Base-by-base conservation (phyloP, 2,113 vertebrate species). In the Rostratula benghalensis region DNA sequence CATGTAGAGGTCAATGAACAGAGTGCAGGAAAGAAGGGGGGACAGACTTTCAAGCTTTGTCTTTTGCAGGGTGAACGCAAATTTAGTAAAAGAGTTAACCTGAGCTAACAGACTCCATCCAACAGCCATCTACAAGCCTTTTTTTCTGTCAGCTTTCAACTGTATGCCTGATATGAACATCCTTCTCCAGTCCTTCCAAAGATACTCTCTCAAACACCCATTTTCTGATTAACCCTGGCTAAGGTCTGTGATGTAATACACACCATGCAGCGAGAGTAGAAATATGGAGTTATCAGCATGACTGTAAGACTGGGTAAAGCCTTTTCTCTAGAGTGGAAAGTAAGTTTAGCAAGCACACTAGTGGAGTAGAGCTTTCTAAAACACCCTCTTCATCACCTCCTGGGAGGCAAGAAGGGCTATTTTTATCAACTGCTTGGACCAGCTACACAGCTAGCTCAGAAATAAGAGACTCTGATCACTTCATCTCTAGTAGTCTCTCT, bases 221-320 rank as follows among this genome's bases (percentile, higher is more conserved):
- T 50, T 27, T 64, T 53, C 56, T 3, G 2, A 19, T 35, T 48
- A 57, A 4, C 37, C 6, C 24, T 1, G 8, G 20, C 63, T 46
- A 3, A 80, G 54, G 28, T 75, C 54, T 70, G 46, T 51, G 20
- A 1, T 10, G 30, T 68, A 2, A 5, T 9, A 7, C 22, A 30
- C 4, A 19, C 6, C 0, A 0, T 21, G 11, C 33, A 31, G 68
- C 45, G 22, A 11, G 33, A 50, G 14, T 45, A 81, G 46, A 71
- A n/a, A 1, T 3, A 6, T 45, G 53, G 11, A 1, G 18, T 37
- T 16, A 27, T 23, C 3, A 1, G 4, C 1, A 0, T 14, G 27
- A 41, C 30, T 5, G 8, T 37, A 41, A 39, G 18, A 18, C 45
- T 14, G 15, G 19, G 11, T n/a, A 41, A 71, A 92, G 25, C 53